Evolutionary conservation across 1,140 invertebrate species (phyloP), one percentile per base, ranked within the genome.

Genomic region (Gerris buenoi): DNA sequence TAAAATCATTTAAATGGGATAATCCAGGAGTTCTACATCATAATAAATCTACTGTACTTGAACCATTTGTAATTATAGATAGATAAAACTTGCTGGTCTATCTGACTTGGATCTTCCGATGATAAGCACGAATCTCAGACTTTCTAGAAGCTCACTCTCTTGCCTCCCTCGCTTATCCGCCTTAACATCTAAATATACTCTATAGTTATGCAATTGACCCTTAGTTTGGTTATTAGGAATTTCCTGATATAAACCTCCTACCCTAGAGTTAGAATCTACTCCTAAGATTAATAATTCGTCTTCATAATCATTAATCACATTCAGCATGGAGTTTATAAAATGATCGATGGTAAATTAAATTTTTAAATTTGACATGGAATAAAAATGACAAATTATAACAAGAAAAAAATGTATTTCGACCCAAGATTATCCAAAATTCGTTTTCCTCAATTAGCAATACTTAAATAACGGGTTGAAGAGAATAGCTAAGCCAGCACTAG

Each of bases 21-120:
- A 60, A 3, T 13, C 22, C 22, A 60, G 58, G 58, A 60, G 58
- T 60, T 60, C 58, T 60, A 60, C 58, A 60, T 22, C 58, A 60
- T 60, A 60, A 5, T 22, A 60, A 60, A 60, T 60, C 58, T 22
- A 60, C 58, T 13, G 58, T 60, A 22, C 58, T 60, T 60, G 58
- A 14, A 22, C 58, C 58, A 22, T 60, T 60, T 13, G 5, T 60
- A 60, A 5, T 60, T 13, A n/a, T n/a, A 60, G 22, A 22, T 22
- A 22, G 3, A 22, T 60, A 60, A 60, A 60, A 60, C 22, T 60
- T 60, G 10, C 58, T 5, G 15, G 58, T 22, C 58, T 5, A 60
- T 60, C 58, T 3, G 15, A 60, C 22, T 14, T 60, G 10, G 58
- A 5, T 22, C 58, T 60, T 13, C 58, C 58, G 23, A 14, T 60